These are phyloP conservation scores for Euleptes europaea DNA, from an alignment of 2,113 vertebrate species.

Conservation along the genomic window DNA sequence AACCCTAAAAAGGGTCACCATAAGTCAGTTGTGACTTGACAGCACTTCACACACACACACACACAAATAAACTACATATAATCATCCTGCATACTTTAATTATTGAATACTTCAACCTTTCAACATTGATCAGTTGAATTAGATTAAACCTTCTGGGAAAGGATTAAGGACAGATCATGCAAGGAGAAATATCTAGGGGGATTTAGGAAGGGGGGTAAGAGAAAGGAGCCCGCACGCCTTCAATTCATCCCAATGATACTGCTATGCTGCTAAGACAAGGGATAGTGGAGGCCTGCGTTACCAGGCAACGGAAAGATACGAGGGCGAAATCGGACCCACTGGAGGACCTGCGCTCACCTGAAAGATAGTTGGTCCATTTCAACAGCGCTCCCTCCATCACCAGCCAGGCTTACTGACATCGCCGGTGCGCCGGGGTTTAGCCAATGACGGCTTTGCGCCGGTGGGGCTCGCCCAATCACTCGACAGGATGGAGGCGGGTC, in stretches of 20 bases:
- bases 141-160: too few relatives aligned
- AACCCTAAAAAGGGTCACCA: too few relatives aligned
- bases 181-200: not conserved
- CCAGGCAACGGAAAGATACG: rapidly evolving
- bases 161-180: not conserved
- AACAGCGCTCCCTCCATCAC: conserved; percentile 55
- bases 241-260: not conserved
- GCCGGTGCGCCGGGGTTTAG: not conserved
- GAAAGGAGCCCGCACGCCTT: not conserved
- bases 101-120: too few relatives aligned
- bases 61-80: too few relatives aligned
- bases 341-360: conserved; percentile 27
- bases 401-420: not conserved
- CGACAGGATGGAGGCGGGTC: not conserved
- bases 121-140: too few relatives aligned
- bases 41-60: too few relatives aligned
- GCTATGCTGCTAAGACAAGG: not conserved
- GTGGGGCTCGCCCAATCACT: not conserved
- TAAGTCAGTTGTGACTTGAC: too few relatives aligned
- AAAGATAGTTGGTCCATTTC: conserved; percentile 64
- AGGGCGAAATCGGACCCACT: not conserved
- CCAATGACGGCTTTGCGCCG: not conserved
- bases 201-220: not conserved
- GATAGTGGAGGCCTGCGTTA: not conserved
- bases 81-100: too few relatives aligned